These are phyloP conservation scores for Pyrgilauda ruficollis DNA, from an alignment of 2,113 vertebrate species.

Conservation along the genomic window DNA sequence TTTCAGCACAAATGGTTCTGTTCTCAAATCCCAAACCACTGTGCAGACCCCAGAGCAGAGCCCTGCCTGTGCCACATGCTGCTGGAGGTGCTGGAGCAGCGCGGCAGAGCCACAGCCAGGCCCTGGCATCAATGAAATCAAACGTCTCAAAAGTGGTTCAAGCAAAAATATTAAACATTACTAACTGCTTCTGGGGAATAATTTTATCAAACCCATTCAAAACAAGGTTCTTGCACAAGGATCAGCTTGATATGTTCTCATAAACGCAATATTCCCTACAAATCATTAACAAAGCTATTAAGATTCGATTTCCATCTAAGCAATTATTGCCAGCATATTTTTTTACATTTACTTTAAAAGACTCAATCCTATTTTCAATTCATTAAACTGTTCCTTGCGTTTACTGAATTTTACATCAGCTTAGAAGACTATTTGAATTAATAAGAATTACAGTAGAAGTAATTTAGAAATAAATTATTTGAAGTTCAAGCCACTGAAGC, in stretches of 20 bases:
- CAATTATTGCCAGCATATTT: conserved; percentile 78
- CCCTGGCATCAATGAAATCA: accelerated
- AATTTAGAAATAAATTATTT: conserved; percentile 83
- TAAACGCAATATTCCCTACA: conserved; percentile 66
- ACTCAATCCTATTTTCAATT: conserved; percentile 79
- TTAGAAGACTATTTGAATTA: conserved; percentile 78
- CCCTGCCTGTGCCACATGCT: not conserved
- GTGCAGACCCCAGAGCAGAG: not conserved
- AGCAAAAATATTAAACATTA: not conserved
- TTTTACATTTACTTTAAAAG: conserved; percentile 77
- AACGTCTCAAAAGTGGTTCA: not conserved
- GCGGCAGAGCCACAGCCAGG: not conserved
- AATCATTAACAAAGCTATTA: conserved; percentile 81
- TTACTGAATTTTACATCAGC: conserved; percentile 77
- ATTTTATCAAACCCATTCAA: conserved; percentile 55
- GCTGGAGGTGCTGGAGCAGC: not conserved
- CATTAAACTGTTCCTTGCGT: conserved; percentile 76
- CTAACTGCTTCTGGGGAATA: conserved; percentile 23
- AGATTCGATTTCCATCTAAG: conserved; percentile 79
- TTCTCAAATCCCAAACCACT: not conserved
- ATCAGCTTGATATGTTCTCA: conserved; percentile 53
- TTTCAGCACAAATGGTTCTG: not conserved
- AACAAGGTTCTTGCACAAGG: conserved; percentile 51
- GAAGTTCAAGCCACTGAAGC: conserved; percentile 71
- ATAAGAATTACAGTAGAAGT: conserved; percentile 81